These are phyloP conservation scores for Oryzias javanicus DNA, from an alignment of 2,113 vertebrate genomes.

Conservation along the genomic window DNA sequence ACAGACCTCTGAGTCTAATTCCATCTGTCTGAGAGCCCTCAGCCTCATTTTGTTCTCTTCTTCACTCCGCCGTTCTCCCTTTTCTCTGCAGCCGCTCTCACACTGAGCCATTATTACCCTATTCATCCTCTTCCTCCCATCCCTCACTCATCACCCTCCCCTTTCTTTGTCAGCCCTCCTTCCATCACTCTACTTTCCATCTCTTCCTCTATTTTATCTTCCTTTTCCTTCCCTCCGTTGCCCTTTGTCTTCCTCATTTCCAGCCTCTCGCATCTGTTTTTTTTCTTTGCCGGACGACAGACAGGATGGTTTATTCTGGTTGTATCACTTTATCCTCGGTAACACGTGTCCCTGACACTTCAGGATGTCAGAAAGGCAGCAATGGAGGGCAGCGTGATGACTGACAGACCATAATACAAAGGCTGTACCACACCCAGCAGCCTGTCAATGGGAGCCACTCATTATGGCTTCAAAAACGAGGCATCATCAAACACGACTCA, in stretches of 20 bases:
- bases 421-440: constrained; percentile 9
- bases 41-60: constrained; percentile 75
- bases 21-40: constrained; percentile 77
- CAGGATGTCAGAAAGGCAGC: constrained; percentile 23
- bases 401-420: constrained; percentile 25
- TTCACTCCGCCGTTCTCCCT: constrained; percentile 70
- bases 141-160: constrained; percentile 12
- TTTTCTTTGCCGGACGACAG: constrained; percentile 18
- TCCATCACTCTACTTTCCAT: constrained; percentile 41
- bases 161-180: constrained; percentile 20
- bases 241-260: constrained; percentile 21
- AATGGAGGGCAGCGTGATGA: constrained; percentile 21
- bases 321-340: constrained; percentile 25
- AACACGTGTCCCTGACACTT: constrained; percentile 48
- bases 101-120: constrained; percentile 74
- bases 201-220: constrained; percentile 47
- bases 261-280: constrained; percentile 14
- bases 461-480: constrained; percentile 38
- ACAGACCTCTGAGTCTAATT: constrained; percentile 70
- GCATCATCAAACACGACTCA: constrained; percentile 35
- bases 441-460: constrained; percentile 40
- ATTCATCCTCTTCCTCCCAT: constrained; percentile 60
- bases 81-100: constrained; percentile 69
- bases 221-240: constrained; percentile 26
- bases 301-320: neutral